Base-by-base conservation (phyloP, 2,797 vertebrate genomes). In the Malacoraja senta region DNA sequence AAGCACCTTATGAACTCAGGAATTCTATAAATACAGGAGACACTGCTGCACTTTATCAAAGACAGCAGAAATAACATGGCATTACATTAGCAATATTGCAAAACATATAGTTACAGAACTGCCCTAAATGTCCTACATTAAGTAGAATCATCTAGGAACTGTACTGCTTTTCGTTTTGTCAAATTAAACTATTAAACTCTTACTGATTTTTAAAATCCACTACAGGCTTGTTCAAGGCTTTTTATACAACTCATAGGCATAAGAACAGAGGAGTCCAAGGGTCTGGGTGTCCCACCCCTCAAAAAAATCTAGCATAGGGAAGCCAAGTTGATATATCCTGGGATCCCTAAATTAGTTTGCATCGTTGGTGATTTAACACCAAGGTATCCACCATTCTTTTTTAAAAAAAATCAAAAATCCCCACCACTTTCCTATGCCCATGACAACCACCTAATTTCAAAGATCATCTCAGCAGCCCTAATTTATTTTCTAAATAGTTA, bases 11-110 rank as follows among this genome's bases (percentile, higher is more conserved):
- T 95, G 96, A 93, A 96, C 95, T 95, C 95, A 95, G 93, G 95
- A 94, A 94, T 95, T 96, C 97, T 97, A 97, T 97, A 98, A 97
- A 98, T 98, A 98, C 96, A 96, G 95, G 96, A 94, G 95, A 96
- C 94, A 71, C 93, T 95, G 96, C 94, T 94, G 95, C 94, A 95
- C 95, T 94, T 76, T 93, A 92, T 44, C 68, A 91, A 61, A 93
- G 93, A 93, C 96, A 96, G 96, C 95, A 96, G 96, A 94, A 93
- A 93, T 92, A 94, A 96, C 96, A 96, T 96, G 94, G 94, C 94
- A 93, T 95, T 94, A 95, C 94, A 95, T 95, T 94, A 95, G 95
- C 95, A 94, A 94, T 94, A 94, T 95, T 81, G 76, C 76, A 68
- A 68, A 93, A 93, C 76, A 93, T 93, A 71, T 96, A 97, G 97